Conservation (phyloP, 2,888 invertebrate species). For the Ganaspis brasiliensis region DNA sequence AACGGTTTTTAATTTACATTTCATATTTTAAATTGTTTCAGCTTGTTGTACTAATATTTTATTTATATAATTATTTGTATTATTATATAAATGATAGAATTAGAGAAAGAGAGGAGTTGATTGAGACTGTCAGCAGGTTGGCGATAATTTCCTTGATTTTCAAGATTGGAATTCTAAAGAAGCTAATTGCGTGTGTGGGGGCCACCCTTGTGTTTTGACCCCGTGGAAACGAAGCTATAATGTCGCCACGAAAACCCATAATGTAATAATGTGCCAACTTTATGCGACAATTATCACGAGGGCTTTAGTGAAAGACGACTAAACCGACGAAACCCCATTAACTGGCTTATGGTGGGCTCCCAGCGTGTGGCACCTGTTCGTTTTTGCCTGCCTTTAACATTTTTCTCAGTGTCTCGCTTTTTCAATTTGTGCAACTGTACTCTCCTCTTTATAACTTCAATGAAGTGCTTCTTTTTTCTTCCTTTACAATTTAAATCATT, state of each 20-base stretch:
- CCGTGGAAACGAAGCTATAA: slow-evolving; percentile 71
- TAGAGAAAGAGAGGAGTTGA: no score
- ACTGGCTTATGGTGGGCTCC: slow-evolving; percentile 71
- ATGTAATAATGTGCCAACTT: slow-evolving; percentile 78
- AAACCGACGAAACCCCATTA: slow-evolving; percentile 70
- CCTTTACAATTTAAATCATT: no score
- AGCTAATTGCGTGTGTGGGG: slow-evolving; percentile 58
- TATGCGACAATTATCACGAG: slow-evolving; percentile 78
- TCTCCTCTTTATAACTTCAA: no score
- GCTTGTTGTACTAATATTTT: no score
- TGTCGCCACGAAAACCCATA: slow-evolving; percentile 70
- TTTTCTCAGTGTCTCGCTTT: slow-evolving; percentile 25
- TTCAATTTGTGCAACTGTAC: no score
- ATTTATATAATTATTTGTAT: no score
- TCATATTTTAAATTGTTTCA: no score
- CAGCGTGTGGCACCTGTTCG: slow-evolving; percentile 77
- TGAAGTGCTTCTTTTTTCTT: no score
- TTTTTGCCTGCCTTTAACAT: slow-evolving; percentile 49
- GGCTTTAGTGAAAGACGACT: slow-evolving; percentile 69
- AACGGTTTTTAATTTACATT: no score
- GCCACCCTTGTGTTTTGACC: slow-evolving; percentile 63
- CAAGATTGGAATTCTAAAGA: slow-evolving; percentile 15
- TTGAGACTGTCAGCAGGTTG: no score
- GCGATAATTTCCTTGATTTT: slow-evolving; percentile 11
- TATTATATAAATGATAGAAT: no score